Evolutionary conservation across 2,888 invertebrate species (phyloP).

Genomic region (Sepioteuthis lessoniana): DNA sequence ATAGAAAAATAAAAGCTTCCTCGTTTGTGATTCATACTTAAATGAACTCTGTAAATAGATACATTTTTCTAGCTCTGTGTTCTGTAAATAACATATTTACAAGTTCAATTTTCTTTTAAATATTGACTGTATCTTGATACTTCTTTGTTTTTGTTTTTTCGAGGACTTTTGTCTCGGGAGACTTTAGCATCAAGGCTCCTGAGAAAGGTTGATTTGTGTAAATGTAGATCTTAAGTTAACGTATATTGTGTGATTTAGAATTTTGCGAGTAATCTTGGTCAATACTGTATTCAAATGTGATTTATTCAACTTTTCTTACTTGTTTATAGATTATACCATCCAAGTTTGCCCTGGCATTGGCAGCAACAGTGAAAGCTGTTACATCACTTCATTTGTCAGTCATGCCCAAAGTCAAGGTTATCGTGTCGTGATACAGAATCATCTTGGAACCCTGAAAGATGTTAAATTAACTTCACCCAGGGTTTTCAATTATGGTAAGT

Average conservation of each 20-base stretch:
- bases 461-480: conserved; percentile 89
- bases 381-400: conserved; percentile 93
- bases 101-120: no score
- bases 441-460: conserved; percentile 90
- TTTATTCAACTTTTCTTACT: background rate
- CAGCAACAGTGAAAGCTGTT: conserved; percentile 94
- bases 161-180: no score
- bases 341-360: conserved; percentile 83
- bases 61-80: no score
- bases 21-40: no score
- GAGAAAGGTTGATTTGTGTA: no score
- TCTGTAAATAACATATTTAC: no score
- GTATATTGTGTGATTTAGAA: background rate
- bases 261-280: background rate
- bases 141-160: no score
- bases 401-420: conserved; percentile 93
- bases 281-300: background rate
- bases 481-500: conserved; percentile 92
- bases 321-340: conserved; percentile 77
- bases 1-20: no score
- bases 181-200: no score
- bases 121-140: no score
- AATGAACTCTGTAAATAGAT: no score
- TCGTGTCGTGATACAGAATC: conserved; percentile 93
- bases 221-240: no score